These are phyloP conservation scores for Scolopax rusticola DNA, from an alignment of 2,797 vertebrate species.

Conservation along the genomic window DNA sequence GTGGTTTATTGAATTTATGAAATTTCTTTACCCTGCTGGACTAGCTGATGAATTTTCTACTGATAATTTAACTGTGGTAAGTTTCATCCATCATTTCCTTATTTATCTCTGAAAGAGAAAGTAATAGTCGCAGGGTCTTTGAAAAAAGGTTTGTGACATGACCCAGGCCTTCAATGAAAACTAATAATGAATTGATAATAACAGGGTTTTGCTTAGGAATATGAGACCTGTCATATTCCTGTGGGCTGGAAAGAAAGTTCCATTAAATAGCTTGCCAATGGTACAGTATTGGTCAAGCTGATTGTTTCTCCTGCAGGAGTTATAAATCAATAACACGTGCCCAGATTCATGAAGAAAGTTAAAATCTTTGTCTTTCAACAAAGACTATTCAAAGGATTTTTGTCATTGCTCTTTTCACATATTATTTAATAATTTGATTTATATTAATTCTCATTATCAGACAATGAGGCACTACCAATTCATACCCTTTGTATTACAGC, in stretches of 20 bases:
- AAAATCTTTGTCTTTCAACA: neutral
- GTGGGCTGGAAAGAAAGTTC: neutral
- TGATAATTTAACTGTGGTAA: neutral
- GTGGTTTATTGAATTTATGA: conserved; percentile 25
- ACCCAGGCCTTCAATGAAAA: neutral
- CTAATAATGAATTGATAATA: conserved; percentile 42
- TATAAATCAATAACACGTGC: neutral
- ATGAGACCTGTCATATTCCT: neutral
- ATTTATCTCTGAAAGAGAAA: conserved; percentile 37
- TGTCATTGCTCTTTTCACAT: neutral
- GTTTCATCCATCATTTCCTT: conserved; percentile 48
- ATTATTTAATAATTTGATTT: neutral
- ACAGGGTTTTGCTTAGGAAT: neutral
- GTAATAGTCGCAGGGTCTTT: neutral
- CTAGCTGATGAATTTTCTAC: neutral
- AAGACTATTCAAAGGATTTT: neutral
- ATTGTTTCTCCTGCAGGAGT: neutral
- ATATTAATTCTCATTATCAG: neutral
- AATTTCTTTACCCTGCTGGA: neutral
- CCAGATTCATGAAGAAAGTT: neutral
- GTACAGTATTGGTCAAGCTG: neutral
- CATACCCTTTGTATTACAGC: neutral
- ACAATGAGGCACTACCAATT: neutral
- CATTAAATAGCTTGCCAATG: conserved; percentile 16
- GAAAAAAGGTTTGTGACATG: neutral